A percentile compares a stretch with the other conserved stretches of the same genome.
Evolutionary conservation across 2,113 vertebrate species (phyloP).

Genomic region (Tetrao urogallus): DNA sequence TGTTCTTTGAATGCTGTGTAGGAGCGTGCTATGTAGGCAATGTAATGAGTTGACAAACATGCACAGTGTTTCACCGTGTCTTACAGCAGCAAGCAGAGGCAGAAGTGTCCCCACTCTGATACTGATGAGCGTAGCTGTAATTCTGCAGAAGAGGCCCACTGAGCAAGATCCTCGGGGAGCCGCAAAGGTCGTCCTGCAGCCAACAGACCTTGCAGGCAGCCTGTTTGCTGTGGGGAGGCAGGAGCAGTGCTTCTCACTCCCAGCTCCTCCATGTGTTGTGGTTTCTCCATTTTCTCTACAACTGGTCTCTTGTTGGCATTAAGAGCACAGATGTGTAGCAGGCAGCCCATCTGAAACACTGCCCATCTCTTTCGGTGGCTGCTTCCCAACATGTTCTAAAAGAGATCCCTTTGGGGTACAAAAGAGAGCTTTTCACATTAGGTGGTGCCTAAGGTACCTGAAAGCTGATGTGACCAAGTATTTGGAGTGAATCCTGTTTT

Average conservation of each 20-base stretch:
- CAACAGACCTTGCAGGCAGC: not conserved
- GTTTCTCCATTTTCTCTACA: not conserved
- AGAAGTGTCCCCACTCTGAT: too few species aligned
- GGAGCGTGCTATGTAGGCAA: not conserved
- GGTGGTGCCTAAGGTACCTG: not conserved
- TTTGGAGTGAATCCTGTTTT: not conserved
- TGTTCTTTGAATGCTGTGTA: too few species aligned
- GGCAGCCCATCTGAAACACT: fast-evolving
- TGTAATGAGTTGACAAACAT: not conserved
- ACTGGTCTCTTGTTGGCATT: not conserved
- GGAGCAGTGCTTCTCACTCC: not conserved
- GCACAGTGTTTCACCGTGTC: too few species aligned
- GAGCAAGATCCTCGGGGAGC: too few species aligned
- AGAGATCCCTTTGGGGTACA: not conserved
- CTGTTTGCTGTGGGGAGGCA: not conserved
- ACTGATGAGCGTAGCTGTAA: too few species aligned
- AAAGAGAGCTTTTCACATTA: not conserved
- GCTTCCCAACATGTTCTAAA: not conserved
- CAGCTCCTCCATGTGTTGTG: too few species aligned
- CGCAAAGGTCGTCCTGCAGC: not conserved
- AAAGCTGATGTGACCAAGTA: not conserved
- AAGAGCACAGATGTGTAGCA: fast-evolving
- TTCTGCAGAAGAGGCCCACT: not conserved
- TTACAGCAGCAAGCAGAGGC: not conserved
- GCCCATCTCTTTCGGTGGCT: fast-evolving